phyloP scores from a whole-genome alignment of 2,113 vertebrate species.

The Rhynchomys soricoides region DNA sequence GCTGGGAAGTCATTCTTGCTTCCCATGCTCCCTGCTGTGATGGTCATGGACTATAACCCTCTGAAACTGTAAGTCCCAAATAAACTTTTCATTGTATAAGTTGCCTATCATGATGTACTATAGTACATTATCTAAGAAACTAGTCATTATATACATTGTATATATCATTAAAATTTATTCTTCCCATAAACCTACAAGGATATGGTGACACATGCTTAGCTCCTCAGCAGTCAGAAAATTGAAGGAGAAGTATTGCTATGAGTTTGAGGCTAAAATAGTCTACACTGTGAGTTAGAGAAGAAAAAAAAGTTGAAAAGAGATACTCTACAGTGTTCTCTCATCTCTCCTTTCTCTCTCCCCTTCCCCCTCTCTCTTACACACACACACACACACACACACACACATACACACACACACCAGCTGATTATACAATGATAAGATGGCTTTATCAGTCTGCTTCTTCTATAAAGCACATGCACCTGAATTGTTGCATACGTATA shows the following conservation, averaged over 20 bases:
- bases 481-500: background rate
- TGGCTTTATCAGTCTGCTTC: background rate
- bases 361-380: background rate
- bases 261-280: background rate
- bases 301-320: background rate
- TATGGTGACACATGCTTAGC: background rate
- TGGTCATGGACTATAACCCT: background rate
- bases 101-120: background rate
- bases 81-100: background rate
- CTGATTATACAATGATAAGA: background rate
- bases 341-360: background rate
- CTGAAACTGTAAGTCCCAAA: background rate
- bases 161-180: background rate
- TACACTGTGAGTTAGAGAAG: background rate
- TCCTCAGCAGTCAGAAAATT: background rate
- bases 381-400: background rate
- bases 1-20: background rate
- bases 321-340: background rate
- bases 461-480: background rate
- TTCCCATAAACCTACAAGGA: background rate
- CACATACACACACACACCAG: background rate
- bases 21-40: background rate
- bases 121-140: background rate
- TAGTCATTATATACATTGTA: background rate
- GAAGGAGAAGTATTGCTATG: background rate